phyloP scores from a whole-genome alignment of 2,797 vertebrate genomes.

The Crax fasciolata region DNA sequence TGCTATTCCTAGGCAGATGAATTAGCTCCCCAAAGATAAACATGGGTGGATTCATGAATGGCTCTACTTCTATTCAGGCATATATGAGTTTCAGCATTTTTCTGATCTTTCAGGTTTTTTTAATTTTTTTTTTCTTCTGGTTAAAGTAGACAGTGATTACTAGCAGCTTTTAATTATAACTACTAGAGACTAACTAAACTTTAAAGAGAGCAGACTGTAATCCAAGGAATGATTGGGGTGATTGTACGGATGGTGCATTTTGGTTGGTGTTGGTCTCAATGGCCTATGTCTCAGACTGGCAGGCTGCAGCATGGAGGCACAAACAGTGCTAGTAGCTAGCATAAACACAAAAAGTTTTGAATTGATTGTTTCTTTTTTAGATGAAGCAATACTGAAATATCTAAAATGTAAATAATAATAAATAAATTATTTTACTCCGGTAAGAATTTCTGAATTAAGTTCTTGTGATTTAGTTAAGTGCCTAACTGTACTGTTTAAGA shows the following conservation, averaged over 20 bases:
- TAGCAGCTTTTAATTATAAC: not conserved
- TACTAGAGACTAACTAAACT: not conserved
- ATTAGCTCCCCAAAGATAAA: not conserved
- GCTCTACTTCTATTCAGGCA: not conserved
- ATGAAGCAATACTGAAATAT: not conserved
- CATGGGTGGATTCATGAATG: not conserved
- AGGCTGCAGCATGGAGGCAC: not conserved
- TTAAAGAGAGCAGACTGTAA: not conserved
- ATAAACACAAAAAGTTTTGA: not conserved
- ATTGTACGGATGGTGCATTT: not conserved
- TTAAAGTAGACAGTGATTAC: not conserved
- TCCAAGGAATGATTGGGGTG: not conserved
- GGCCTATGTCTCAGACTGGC: fast-evolving
- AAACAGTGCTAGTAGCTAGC: not conserved
- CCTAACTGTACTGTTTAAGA: not conserved
- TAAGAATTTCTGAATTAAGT: not conserved
- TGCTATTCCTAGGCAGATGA: not conserved
- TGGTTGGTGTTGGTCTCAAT: not conserved
- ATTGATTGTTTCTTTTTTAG: not conserved
- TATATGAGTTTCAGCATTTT: not conserved
- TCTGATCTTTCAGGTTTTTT: not conserved
- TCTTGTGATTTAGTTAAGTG: not conserved
- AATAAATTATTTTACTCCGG: not conserved
- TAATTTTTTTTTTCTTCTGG: not conserved
- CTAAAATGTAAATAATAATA: not conserved